phyloP scores from a whole-genome alignment of 2,888 invertebrate species.

The Byasa hedistus region DNA sequence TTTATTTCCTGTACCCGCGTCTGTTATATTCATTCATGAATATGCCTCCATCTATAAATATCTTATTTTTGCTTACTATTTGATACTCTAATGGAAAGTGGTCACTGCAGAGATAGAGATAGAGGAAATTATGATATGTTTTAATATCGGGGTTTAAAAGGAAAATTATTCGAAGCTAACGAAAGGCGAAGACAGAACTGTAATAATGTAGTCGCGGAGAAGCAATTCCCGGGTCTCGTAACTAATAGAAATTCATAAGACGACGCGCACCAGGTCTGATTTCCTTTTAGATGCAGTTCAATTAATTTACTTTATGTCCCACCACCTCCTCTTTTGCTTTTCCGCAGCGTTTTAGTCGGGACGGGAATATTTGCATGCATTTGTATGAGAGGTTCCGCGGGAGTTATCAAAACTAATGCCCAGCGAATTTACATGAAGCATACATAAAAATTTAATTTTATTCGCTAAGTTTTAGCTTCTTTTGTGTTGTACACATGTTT shows the following conservation, averaged over 20 bases:
- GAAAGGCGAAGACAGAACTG: neutral
- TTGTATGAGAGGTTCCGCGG: conserved; percentile 29
- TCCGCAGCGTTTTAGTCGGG: conserved; percentile 21
- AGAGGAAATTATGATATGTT: no score
- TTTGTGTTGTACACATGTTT: no score
- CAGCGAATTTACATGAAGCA: neutral
- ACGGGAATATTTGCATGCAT: conserved; percentile 36
- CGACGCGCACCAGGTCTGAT: conserved; percentile 41
- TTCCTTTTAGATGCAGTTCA: conserved; percentile 39
- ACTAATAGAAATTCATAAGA: conserved; percentile 47
- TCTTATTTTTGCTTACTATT: no score
- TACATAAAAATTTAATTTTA: neutral
- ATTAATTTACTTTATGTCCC: conserved; percentile 36
- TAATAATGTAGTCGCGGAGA: conserved; percentile 1
- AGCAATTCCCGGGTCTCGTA: conserved; percentile 27
- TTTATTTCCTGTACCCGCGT: conserved; percentile 5
- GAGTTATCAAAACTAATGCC: conserved; percentile 23
- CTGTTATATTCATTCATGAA: neutral
- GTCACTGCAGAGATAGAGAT: no score
- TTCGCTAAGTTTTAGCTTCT: neutral
- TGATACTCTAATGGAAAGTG: no score
- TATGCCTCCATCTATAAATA: no score
- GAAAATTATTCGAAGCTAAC: conserved; percentile 36
- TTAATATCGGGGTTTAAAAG: no score
- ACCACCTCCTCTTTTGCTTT: conserved; percentile 33